Conservation (phyloP, 2,113 vertebrate species). For the Haplochromis burtoni region DNA sequence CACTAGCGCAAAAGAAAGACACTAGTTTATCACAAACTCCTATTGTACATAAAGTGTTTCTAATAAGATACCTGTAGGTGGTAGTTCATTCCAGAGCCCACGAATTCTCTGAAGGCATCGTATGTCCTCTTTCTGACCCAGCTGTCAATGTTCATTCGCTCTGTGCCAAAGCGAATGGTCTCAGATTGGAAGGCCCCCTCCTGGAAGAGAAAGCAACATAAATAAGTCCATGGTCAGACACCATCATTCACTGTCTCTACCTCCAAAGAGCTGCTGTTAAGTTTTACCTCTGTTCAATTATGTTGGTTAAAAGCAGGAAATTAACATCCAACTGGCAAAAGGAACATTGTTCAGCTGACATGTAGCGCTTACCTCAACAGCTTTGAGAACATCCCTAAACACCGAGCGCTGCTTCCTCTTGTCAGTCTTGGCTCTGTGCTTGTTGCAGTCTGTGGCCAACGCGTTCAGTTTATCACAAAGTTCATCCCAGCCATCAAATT, state of each 20-base stretch:
- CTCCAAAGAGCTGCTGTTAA: not conserved
- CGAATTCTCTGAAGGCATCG: constrained; percentile 86
- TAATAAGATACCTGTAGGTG: constrained; percentile 82
- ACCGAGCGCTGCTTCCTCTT: constrained; percentile 95
- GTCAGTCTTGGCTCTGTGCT: constrained; percentile 93
- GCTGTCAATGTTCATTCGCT: constrained; percentile 94
- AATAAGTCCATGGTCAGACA: not conserved
- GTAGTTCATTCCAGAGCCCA: constrained; percentile 95
- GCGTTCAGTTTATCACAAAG: constrained; percentile 83
- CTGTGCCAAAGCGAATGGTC: constrained; percentile 91
- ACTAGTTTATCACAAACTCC: not conserved
- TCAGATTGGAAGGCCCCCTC: constrained; percentile 88
- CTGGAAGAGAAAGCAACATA: constrained; percentile 42
- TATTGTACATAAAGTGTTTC: not conserved
- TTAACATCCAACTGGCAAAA: not conserved
- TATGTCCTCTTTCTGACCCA: constrained; percentile 95
- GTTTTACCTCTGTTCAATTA: not conserved
- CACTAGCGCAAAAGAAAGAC: not conserved
- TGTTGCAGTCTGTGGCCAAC: constrained; percentile 93
- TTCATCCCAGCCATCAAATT: constrained; percentile 82
- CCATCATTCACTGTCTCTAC: not conserved
- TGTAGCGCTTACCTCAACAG: constrained; percentile 79
- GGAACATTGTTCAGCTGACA: not conserved
- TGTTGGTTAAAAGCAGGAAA: not conserved
- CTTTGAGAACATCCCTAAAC: constrained; percentile 89